Conservation (phyloP, 2,888 invertebrate species). For the Synanthedon myopaeformis region DNA sequence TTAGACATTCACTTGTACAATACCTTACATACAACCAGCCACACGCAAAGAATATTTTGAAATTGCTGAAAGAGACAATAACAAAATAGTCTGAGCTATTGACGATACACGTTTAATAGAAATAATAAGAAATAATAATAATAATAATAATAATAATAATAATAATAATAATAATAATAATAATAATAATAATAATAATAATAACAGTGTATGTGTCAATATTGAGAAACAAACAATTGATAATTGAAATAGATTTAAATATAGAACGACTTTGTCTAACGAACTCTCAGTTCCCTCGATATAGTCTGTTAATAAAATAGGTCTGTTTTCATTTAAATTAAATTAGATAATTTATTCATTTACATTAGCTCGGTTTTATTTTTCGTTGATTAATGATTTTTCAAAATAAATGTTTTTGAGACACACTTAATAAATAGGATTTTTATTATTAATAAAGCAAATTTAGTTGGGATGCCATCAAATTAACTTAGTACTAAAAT, state of each 20-base stretch:
- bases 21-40: constrained; percentile 89
- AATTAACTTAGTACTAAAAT: no score
- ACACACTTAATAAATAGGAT: no score
- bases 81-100: constrained; percentile 66
- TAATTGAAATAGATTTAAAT: background rate
- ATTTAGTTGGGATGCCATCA: no score
- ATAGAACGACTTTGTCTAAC: no score
- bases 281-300: no score
- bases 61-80: constrained; percentile 78
- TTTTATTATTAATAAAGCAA: no score
- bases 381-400: no score
- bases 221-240: background rate
- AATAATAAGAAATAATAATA: background rate
- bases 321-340: no score
- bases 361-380: no score
- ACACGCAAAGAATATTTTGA: constrained; percentile 88
- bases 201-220: background rate
- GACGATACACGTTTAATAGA: background rate
- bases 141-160: background rate
- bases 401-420: no score
- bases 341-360: no score
- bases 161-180: background rate
- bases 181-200: background rate
- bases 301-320: no score
- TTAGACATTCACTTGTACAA: constrained; percentile 54